phyloP scores from a whole-genome alignment of 2,797 vertebrate genomes.

The Danionella dracula region DNA sequence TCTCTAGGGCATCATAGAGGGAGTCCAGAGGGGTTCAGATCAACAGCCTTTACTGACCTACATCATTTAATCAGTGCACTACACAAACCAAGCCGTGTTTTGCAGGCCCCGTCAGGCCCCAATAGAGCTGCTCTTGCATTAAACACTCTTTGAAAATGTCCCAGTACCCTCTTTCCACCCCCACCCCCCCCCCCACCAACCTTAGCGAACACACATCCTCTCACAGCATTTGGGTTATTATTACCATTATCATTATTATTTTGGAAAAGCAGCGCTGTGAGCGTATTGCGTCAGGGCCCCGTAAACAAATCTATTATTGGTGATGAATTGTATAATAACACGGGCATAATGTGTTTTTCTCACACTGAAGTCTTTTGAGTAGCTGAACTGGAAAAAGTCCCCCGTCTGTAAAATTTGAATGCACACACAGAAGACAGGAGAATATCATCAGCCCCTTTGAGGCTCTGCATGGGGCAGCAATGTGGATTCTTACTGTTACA shows the following conservation, averaged over 20 bases:
- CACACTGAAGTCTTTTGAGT: conserved; percentile 75
- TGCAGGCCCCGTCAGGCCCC: background rate
- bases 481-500: conserved; percentile 21
- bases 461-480: conserved; percentile 42
- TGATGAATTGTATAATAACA: conserved; percentile 86
- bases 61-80: background rate
- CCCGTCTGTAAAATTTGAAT: conserved; percentile 79
- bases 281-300: conserved; percentile 66
- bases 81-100: background rate
- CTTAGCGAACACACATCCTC: conserved; percentile 66
- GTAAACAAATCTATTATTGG: conserved; percentile 85
- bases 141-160: conserved; percentile 19
- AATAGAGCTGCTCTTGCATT: background rate
- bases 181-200: conserved; percentile 45
- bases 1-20: background rate
- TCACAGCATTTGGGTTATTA: conserved; percentile 65
- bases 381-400: conserved; percentile 82
- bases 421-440: conserved; percentile 67
- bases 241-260: conserved; percentile 77
- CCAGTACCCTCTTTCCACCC: conserved; percentile 10
- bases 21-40: background rate
- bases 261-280: conserved; percentile 74
- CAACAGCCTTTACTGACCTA: background rate
- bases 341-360: conserved; percentile 76
- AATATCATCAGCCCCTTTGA: conserved; percentile 49